Evolutionary conservation across 2,888 invertebrate genomes (phyloP).

Genomic region (Drosophila kokeensis): DNA sequence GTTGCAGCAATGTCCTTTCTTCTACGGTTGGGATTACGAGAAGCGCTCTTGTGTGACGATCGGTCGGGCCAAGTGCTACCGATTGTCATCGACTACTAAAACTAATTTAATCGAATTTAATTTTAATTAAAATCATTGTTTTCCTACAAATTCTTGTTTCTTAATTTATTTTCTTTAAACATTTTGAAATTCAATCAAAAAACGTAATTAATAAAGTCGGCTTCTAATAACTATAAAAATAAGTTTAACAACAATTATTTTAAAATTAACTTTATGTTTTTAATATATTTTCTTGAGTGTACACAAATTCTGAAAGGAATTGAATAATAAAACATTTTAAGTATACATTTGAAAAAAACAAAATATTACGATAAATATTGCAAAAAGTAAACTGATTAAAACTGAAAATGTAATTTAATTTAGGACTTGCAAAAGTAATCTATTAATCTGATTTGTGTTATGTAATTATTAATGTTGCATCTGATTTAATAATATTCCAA

Average conservation of each 20-base stretch:
- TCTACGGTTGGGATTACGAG: constrained; percentile 81
- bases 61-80: constrained; percentile 67
- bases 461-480: neutral
- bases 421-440: neutral
- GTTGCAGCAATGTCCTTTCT: constrained; percentile 83
- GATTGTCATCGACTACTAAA: constrained; percentile 7
- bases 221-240: neutral
- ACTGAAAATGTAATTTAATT: neutral
- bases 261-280: neutral
- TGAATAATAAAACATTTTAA: neutral
- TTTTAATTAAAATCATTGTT: neutral
- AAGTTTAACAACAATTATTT: neutral
- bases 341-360: neutral
- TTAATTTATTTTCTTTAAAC: neutral
- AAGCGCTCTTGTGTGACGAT: constrained; percentile 72
- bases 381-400: neutral
- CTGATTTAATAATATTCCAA: neutral
- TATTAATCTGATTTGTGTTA: neutral
- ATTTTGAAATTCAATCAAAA: neutral
- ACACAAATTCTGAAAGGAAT: neutral
- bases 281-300: neutral
- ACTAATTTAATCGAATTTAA: constrained; percentile 13
- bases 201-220: neutral
- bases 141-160: neutral
- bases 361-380: neutral